A percentile compares a stretch with the other conserved stretches of the same genome.
phyloP scores from a whole-genome alignment of 2,888 invertebrate genomes.

The Andrena haemorrhoa region DNA sequence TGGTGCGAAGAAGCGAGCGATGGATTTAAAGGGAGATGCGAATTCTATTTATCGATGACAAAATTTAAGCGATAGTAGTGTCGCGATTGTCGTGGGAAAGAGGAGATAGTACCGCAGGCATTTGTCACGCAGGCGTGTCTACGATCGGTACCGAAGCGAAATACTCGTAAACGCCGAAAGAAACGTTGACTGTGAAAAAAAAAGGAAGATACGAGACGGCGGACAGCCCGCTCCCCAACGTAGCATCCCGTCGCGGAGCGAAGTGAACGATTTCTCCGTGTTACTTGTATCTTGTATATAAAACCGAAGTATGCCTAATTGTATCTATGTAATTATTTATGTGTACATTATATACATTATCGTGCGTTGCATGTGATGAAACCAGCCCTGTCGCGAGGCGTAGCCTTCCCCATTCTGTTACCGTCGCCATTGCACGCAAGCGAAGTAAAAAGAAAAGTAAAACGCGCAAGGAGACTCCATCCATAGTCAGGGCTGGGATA shows the following conservation, averaged over 20 bases:
- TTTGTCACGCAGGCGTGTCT: constrained; percentile 62
- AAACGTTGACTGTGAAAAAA: neutral
- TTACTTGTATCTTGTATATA: constrained; percentile 63
- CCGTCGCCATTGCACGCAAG: neutral
- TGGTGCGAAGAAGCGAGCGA: neutral
- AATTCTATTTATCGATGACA: constrained; percentile 29
- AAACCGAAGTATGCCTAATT: constrained; percentile 66
- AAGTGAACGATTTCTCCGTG: constrained; percentile 37
- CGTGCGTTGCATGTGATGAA: constrained; percentile 34
- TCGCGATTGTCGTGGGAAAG: constrained; percentile 9
- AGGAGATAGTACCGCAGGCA: constrained; percentile 37
- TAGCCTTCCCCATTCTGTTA: constrained; percentile 6
- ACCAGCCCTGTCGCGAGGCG: constrained; percentile 9
- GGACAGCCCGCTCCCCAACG: neutral
- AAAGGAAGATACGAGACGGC: neutral
- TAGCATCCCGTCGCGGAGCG: constrained; percentile 1
- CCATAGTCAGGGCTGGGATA: constrained; percentile 4
- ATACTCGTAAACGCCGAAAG: constrained; percentile 35
- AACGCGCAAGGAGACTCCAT: neutral
- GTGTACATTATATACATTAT: constrained; percentile 67
- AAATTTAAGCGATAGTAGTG: constrained; percentile 16
- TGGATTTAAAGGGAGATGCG: constrained; percentile 4
- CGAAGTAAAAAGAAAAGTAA: neutral
- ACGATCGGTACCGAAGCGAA: constrained; percentile 41
- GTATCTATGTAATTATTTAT: constrained; percentile 74